Conservation (phyloP, 2,797 vertebrate genomes). For the Psittacula echo region DNA sequence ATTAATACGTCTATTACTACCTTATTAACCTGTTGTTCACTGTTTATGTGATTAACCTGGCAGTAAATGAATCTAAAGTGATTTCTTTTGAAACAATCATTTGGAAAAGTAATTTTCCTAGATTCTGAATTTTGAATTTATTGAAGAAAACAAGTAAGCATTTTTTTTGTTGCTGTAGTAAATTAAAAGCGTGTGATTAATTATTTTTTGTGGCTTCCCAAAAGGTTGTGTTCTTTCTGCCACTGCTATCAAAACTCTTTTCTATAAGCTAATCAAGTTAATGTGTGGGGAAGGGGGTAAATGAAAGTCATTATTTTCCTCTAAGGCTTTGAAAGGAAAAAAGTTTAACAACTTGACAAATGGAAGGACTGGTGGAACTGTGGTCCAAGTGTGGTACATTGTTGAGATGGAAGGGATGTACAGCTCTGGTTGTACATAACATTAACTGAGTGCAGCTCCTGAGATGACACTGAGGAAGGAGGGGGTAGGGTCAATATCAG, state of each 20-base stretch:
- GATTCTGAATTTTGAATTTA: neutral
- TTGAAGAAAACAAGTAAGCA: neutral
- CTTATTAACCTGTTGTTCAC: slow-evolving; percentile 29
- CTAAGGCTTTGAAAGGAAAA: neutral
- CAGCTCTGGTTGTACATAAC: neutral
- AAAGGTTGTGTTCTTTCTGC: neutral
- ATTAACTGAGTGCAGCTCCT: neutral
- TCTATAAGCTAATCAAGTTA: neutral
- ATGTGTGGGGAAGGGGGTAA: neutral
- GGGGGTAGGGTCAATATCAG: neutral
- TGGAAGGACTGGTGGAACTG: neutral
- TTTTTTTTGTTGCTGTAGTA: neutral
- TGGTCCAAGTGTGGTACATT: neutral
- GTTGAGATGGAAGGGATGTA: neutral
- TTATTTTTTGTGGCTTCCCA: neutral
- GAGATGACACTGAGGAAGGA: neutral
- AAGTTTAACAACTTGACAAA: neutral
- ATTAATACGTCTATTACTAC: slow-evolving; percentile 38
- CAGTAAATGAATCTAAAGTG: neutral
- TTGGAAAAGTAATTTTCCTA: neutral
- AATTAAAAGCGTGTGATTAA: neutral
- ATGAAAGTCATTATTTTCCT: neutral
- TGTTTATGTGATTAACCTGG: neutral
- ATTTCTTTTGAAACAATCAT: neutral
- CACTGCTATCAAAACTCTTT: neutral